A percentile compares a stretch with the other conserved stretches of the same genome.
These are phyloP conservation scores for Zaprionus lineosus DNA, from an alignment of 2,888 invertebrate species.

Conservation along the genomic window DNA sequence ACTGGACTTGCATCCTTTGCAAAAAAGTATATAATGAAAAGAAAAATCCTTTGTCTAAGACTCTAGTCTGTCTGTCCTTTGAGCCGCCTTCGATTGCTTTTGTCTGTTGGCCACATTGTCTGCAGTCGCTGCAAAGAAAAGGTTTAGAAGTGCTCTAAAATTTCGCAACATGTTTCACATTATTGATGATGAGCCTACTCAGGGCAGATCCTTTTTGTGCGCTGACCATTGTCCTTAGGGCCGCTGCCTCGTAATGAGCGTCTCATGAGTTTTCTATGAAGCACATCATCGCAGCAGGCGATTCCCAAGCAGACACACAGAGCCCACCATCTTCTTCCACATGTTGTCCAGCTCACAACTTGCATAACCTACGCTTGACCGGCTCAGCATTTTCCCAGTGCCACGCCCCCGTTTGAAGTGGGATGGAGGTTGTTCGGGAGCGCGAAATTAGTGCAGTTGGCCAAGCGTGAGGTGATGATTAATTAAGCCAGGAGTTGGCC, in stretches of 20 bases:
- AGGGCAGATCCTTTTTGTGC: constrained; percentile 33
- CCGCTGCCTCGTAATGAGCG: constrained; percentile 50
- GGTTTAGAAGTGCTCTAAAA: constrained; percentile 68
- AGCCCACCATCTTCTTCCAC: constrained; percentile 36
- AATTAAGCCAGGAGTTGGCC: constrained; percentile 41
- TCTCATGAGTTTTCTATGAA: constrained; percentile 56
- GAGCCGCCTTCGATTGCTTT: constrained; percentile 57
- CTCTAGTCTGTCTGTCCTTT: constrained; percentile 13
- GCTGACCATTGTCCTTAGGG: constrained; percentile 41
- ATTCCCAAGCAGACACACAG: constrained; percentile 16
- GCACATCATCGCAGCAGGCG: constrained; percentile 38
- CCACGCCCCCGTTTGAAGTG: constrained; percentile 12
- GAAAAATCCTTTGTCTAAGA: constrained; percentile 45
- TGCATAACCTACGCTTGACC: constrained; percentile 60
- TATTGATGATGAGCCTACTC: constrained; percentile 65
- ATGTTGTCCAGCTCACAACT: constrained; percentile 35
- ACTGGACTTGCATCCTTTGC: constrained; percentile 19
- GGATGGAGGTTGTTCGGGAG: not conserved
- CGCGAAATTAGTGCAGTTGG: constrained; percentile 45
- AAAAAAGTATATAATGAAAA: constrained; percentile 22
- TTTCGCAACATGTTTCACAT: constrained; percentile 77
- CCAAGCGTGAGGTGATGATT: constrained; percentile 50
- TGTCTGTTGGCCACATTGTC: constrained; percentile 69
- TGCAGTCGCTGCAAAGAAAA: constrained; percentile 35
- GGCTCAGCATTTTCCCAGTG: constrained; percentile 13